Conservation (phyloP, 2,113 vertebrate genomes). For the Ceyx margarethae region DNA sequence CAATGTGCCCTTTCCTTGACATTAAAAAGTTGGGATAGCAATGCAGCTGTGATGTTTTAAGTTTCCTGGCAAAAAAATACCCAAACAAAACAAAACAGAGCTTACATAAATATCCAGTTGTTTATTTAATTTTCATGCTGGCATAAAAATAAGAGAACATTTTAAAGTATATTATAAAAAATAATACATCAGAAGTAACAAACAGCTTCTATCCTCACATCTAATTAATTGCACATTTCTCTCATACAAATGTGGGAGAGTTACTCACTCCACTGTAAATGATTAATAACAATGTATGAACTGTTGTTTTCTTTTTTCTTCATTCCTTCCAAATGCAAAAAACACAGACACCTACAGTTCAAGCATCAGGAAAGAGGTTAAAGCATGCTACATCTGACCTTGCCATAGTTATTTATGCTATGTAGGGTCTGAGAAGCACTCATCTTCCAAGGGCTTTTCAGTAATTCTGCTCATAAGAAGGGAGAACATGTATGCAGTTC, state of each 20-base stretch:
- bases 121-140: conserved; percentile 4
- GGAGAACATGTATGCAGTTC: not conserved
- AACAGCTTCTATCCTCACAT: conserved; percentile 69
- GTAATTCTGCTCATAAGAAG: not conserved
- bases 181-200: conserved; percentile 70
- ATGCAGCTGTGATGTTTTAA: not conserved
- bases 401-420: not conserved
- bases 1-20: not conserved
- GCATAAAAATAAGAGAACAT: conserved; percentile 24
- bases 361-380: not conserved
- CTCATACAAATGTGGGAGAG: conserved; percentile 52
- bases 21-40: not conserved
- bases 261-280: conserved; percentile 67
- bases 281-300: conserved; percentile 68
- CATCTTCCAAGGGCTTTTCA: not conserved
- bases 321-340: conserved; percentile 9
- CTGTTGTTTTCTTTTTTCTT: conserved; percentile 49
- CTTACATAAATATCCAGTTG: not conserved
- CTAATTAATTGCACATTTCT: conserved; percentile 72
- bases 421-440: not conserved
- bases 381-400: not conserved
- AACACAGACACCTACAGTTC: conserved; percentile 12
- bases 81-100: not conserved
- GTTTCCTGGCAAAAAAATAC: not conserved
- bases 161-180: conserved; percentile 70